These are phyloP conservation scores for Sinocyclocheilus grahami DNA, from an alignment of 2,113 vertebrate genomes.

Conservation along the genomic window DNA sequence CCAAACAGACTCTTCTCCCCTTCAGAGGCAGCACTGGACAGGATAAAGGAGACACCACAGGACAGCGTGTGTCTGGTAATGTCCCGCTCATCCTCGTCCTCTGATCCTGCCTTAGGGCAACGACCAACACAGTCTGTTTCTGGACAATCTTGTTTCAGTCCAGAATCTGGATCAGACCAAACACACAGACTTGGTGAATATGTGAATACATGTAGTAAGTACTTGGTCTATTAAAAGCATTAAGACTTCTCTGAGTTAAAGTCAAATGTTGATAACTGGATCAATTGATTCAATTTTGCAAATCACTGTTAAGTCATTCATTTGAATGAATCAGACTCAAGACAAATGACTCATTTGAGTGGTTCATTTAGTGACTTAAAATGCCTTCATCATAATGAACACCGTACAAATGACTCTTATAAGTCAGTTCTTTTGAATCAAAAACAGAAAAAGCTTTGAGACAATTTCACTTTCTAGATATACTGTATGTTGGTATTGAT, in stretches of 20 bases:
- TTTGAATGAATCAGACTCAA: background rate
- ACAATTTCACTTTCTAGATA: background rate
- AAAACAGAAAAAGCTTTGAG: background rate
- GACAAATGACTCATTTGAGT: background rate
- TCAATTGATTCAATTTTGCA: background rate
- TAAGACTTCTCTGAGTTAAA: background rate
- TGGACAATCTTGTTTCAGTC: slow-evolving; percentile 69
- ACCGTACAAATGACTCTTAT: background rate
- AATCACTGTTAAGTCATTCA: background rate
- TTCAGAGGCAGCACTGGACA: slow-evolving; percentile 81
- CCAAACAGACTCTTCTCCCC: slow-evolving; percentile 68
- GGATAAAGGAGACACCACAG: slow-evolving; percentile 71
- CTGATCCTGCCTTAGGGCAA: slow-evolving; percentile 59
- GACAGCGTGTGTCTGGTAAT: slow-evolving; percentile 67
- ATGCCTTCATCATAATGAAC: background rate
- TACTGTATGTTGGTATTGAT: background rate
- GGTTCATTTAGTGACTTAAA: background rate
- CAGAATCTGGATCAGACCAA: slow-evolving; percentile 73
- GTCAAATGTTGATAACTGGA: background rate
- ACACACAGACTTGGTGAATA: background rate
- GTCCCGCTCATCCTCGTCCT: slow-evolving; percentile 67
- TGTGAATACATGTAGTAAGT: background rate
- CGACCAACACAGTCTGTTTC: slow-evolving; percentile 39
- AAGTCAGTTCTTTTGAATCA: background rate
- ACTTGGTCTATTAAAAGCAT: background rate